phyloP scores from a whole-genome alignment of 2,797 vertebrate genomes.

The Dicrostonyx torquatus region DNA sequence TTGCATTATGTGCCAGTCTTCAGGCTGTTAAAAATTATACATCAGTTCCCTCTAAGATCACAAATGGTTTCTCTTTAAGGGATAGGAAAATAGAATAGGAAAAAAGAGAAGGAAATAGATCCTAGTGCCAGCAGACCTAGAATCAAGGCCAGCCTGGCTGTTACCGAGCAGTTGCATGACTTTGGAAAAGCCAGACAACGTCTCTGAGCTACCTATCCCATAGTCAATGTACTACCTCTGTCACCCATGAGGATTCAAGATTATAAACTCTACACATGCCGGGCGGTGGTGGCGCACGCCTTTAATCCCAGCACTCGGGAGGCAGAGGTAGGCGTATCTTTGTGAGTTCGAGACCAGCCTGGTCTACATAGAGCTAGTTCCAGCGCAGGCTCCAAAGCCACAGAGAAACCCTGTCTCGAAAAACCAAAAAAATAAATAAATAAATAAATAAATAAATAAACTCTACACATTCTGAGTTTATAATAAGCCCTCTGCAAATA shows the following conservation, averaged over 20 bases:
- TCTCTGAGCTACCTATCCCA: background rate
- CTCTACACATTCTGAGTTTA: background rate
- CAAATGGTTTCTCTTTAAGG: background rate
- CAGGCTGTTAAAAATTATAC: background rate
- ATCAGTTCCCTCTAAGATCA: background rate
- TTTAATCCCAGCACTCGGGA: too few relatives aligned
- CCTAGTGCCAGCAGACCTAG: background rate
- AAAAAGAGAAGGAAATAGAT: background rate
- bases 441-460: too few relatives aligned
- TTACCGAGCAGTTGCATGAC: background rate
- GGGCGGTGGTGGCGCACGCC: too few relatives aligned
- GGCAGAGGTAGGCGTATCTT: too few relatives aligned
- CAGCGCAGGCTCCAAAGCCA: too few relatives aligned
- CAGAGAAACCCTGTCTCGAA: too few relatives aligned
- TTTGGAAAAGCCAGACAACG: background rate
- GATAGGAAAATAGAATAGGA: background rate
- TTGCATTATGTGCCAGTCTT: background rate
- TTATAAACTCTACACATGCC: background rate
- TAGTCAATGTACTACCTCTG: rapidly evolving
- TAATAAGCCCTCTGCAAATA: background rate
- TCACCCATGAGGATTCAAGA: background rate
- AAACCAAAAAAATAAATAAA: too few relatives aligned
- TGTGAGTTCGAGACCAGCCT: too few relatives aligned
- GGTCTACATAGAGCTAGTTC: too few relatives aligned
- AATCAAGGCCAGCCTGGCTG: background rate